These are phyloP conservation scores for Tetropium fuscum DNA, from an alignment of 2,888 invertebrate genomes.

Conservation along the genomic window DNA sequence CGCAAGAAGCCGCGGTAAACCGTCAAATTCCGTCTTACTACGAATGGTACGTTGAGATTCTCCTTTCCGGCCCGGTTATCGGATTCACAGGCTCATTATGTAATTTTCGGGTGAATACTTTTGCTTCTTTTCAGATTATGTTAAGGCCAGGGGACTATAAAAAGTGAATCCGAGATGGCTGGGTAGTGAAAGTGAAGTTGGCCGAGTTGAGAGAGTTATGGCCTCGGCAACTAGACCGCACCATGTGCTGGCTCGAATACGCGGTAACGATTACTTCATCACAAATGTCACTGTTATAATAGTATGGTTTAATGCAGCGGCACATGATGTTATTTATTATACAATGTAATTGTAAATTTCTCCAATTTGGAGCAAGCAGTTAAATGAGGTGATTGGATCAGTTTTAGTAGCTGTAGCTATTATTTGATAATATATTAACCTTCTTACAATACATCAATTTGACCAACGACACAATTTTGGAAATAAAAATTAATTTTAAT, in stretches of 20 bases:
- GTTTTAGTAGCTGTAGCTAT: too few species aligned
- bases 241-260: too few species aligned
- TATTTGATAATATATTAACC: too few species aligned
- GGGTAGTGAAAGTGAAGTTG: constrained; percentile 9
- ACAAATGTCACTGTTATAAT: constrained; percentile 3
- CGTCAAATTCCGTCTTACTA: background rate
- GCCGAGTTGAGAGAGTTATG: constrained; percentile 6
- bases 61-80: background rate
- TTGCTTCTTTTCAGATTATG: background rate
- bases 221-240: background rate
- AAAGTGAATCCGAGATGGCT: constrained; percentile 14
- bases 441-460: too few species aligned
- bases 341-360: too few species aligned
- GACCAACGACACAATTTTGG: too few species aligned
- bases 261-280: background rate
- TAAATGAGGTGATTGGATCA: too few species aligned
- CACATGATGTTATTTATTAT: too few species aligned
- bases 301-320: too few species aligned
- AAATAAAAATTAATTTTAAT: too few species aligned
- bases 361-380: too few species aligned
- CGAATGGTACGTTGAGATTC: background rate
- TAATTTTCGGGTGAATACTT: background rate
- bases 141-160: background rate
- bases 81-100: background rate
- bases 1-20: background rate